phyloP scores from a whole-genome alignment of 2,113 vertebrate genomes.

The Lamprologus speciosus region DNA sequence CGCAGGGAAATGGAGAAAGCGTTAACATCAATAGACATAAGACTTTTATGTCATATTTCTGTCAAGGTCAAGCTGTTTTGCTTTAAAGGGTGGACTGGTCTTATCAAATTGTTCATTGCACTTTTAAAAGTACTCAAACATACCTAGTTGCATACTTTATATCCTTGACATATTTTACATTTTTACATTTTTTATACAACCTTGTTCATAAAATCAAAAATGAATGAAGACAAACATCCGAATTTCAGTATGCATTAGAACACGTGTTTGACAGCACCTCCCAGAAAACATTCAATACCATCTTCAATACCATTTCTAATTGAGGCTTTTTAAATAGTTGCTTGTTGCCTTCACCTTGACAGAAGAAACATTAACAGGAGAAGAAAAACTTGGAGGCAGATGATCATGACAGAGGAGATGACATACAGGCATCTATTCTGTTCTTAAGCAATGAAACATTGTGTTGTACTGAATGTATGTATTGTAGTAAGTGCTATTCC shows the following conservation, averaged over 20 bases:
- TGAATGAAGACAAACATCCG: neutral
- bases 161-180: neutral
- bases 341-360: conserved; percentile 34
- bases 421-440: neutral
- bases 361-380: conserved; percentile 29
- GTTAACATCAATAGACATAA: neutral
- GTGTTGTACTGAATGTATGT: neutral
- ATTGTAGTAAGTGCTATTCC: neutral
- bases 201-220: neutral
- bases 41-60: conserved; percentile 13
- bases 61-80: conserved; percentile 40
- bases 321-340: neutral
- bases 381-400: conserved; percentile 53
- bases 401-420: conserved; percentile 42
- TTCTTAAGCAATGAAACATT: neutral
- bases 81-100: neutral
- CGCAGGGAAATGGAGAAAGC: conserved; percentile 46
- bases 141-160: neutral
- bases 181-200: neutral
- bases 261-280: neutral
- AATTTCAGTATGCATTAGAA: neutral
- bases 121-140: neutral
- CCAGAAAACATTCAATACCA: neutral
- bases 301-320: neutral
- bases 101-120: neutral